Base-by-base conservation (phyloP, 1,140 invertebrate species). In the Proales similis region DNA sequence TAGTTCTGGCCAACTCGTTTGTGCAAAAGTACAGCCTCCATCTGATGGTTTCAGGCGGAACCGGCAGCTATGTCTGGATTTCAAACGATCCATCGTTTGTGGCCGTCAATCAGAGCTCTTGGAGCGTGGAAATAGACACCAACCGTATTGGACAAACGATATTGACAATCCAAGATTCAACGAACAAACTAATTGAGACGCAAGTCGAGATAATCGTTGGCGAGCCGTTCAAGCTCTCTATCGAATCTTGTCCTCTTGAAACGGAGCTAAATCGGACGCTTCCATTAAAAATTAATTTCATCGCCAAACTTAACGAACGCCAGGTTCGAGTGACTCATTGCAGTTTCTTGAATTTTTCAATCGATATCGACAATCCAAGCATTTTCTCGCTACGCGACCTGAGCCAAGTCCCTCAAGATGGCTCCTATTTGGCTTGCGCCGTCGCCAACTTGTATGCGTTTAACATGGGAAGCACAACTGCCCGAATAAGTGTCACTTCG, bases 241-340 rank as follows among this genome's bases (percentile, higher is more conserved):
- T 61, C 14, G 26, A 32, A 5, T 22, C 57, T 24, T 61, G 57
- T 46, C 57, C 57, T 14, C 42, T 46, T 32, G 57, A 61, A 27
- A 32, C 57, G 4, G 14, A 32, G 12, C 5, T 61, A 22, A 46
- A 46, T 14, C 27, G 27, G 2, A 46, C 19, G 17, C 27, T 61
- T 17, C 14, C 26, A 12, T n/a, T 57, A 7, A 57, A 57, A 19
- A 39, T 57, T n/a, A 57, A 57, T n/a, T n/a, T n/a, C n/a, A n/a
- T n/a, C n/a, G n/a, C n/a, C n/a, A n/a, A n/a, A n/a, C n/a, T n/a
- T n/a, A n/a, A n/a, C n/a, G n/a, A n/a, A n/a, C n/a, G n/a, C n/a
- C n/a, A n/a, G n/a, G n/a, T n/a, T n/a, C n/a, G n/a, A n/a, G n/a
- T n/a, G n/a, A n/a, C n/a, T n/a, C n/a, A n/a, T n/a, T n/a, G n/a